Evolutionary conservation across 1,140 invertebrate species (phyloP), one percentile per base, ranked within the genome.

Genomic region (Caenorhabditis remanei): DNA sequence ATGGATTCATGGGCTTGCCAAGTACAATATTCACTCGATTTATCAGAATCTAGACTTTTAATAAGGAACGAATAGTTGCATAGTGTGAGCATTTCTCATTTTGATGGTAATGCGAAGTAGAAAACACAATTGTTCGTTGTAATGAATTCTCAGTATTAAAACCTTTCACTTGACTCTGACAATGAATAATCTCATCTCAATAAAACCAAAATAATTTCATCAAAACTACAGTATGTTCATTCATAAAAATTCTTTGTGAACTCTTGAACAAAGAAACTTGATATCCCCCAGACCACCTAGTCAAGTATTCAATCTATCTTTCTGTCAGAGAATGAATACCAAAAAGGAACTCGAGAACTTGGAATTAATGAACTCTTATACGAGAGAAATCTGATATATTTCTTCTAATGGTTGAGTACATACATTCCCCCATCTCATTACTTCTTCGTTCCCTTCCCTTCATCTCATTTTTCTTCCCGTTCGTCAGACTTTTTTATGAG

Each of bases 401-500:
- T 40, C 40, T 21, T 13, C 19, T 11, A 19, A 58, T 19, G 46
- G 46, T 46, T 46, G 32, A 79, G 71, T 43, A 79, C 43, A 14
- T 50, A 53, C 46, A 79, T 43, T 79, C 9, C 46, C n/a, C 19
- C 5, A 53, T 50, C 46, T 41, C 5, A n/a, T 50, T 14, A 16
- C n/a, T 50, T 8, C 61, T 24, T 32, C 21, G 14, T 32, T 7
- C 1, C n/a, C n/a, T 32, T 24, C 24, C 13, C 8, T 63, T 32
- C 9, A 21, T 63, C 61, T n/a, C 21, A 32, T 63, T 14, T 32
- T 63, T 58, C n/a, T 8, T 21, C 41, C 71, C 71, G 46, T 79
- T 79, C 71, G 71, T 79, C 71, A 79, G 71, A 79, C 71, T 79
- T 79, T 79, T 79, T 79, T 79, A 79, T 79, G 43, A 79, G 71